phyloP scores from a whole-genome alignment of 2,113 vertebrate species.

The Cairina moschata region DNA sequence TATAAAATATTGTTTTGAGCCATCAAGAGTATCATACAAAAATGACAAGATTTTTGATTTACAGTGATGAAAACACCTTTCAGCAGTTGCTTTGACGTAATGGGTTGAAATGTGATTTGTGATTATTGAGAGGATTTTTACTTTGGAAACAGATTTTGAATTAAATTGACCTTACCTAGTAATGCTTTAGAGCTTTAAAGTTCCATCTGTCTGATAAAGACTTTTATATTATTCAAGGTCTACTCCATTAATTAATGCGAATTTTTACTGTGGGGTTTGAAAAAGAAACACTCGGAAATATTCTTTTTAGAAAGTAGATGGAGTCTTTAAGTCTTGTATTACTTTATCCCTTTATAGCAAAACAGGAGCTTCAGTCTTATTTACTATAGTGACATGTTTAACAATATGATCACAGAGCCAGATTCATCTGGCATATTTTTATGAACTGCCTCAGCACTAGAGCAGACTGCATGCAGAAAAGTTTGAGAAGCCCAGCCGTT shows the following conservation, averaged over 20 bases:
- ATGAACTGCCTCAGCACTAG: not conserved
- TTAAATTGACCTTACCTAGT: not conserved
- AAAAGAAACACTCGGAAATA: not conserved
- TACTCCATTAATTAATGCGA: not conserved
- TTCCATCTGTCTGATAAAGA: not conserved
- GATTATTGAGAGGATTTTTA: not conserved
- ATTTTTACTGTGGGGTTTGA: not conserved
- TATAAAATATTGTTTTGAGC: not conserved
- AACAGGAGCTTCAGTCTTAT: not conserved
- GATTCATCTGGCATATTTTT: not conserved
- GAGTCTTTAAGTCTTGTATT: not conserved
- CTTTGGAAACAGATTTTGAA: not conserved
- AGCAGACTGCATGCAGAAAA: not conserved
- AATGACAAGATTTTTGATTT: not conserved
- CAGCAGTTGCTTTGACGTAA: not conserved
- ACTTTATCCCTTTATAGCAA: not conserved
- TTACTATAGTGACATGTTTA: not conserved
- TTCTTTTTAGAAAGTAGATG: not conserved
- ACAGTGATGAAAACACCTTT: not conserved
- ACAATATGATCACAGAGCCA: not conserved
- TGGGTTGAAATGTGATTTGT: not conserved
- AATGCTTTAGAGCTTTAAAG: not conserved
- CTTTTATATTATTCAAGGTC: not conserved
- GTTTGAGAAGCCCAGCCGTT: not conserved
- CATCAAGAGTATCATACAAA: not conserved